Evolutionary conservation across 2,888 invertebrate species (phyloP).

Genomic region (Limnephilus rhombicus): DNA sequence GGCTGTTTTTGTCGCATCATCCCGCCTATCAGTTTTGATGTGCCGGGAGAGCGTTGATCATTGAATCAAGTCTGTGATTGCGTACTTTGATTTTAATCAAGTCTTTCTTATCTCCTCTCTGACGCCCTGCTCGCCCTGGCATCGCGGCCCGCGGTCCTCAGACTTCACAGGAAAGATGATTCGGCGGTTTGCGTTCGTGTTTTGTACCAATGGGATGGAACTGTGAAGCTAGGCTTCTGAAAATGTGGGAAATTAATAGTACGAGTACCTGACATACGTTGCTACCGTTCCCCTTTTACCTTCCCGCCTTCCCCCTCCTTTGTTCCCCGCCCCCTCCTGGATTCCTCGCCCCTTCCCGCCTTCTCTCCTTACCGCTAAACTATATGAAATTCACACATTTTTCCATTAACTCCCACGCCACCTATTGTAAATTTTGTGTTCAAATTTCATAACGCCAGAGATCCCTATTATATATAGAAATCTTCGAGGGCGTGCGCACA

Average conservation of each 20-base stretch:
- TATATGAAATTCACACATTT: too few relatives aligned
- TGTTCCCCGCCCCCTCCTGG: too few relatives aligned
- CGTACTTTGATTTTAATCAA: constrained; percentile 31
- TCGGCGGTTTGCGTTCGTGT: constrained; percentile 16
- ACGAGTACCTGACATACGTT: neutral
- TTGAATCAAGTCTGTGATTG: constrained; percentile 23
- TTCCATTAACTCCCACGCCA: too few relatives aligned
- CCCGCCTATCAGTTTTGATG: constrained; percentile 43
- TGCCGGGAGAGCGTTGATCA: constrained; percentile 19
- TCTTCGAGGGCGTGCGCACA: too few relatives aligned
- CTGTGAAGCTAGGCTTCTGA: neutral
- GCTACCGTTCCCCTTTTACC: too few relatives aligned
- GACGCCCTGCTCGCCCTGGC: constrained; percentile 23
- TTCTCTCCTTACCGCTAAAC: too few relatives aligned
- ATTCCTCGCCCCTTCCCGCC: too few relatives aligned
- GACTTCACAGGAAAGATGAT: constrained; percentile 30
- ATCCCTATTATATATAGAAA: too few relatives aligned
- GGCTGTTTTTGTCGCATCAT: neutral
- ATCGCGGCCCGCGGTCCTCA: neutral
- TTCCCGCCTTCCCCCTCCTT: too few relatives aligned
- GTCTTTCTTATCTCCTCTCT: constrained; percentile 18
- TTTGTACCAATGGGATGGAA: neutral
- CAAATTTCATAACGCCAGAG: too few relatives aligned
- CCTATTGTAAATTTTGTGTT: too few relatives aligned
- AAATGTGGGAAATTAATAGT: neutral